Conservation (phyloP, 2,113 vertebrate genomes). For the Mobula birostris region DNA sequence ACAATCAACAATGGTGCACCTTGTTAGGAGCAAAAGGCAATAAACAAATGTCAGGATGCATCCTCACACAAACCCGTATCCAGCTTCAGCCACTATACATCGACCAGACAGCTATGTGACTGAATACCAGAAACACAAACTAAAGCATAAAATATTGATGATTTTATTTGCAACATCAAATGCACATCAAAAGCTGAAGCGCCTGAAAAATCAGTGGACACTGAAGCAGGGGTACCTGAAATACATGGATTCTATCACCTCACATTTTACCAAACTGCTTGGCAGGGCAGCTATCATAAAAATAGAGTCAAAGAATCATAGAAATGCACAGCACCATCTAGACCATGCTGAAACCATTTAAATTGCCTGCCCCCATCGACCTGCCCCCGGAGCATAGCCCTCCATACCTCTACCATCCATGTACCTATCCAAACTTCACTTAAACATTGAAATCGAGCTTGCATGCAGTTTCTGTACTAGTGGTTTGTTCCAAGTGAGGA, state of each 20-base stretch:
- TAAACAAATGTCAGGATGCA: background rate
- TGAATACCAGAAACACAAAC: background rate
- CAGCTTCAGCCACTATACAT: background rate
- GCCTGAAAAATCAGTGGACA: background rate
- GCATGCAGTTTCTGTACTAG: too few relatives aligned
- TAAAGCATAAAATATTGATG: background rate
- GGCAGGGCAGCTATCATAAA: too few relatives aligned
- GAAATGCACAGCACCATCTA: too few relatives aligned
- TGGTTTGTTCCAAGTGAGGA: too few relatives aligned
- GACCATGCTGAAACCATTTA: too few relatives aligned
- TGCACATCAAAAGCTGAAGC: background rate
- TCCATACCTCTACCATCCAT: too few relatives aligned
- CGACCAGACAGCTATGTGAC: background rate
- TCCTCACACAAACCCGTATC: background rate
- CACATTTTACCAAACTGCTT: too few relatives aligned
- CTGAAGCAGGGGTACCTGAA: background rate
- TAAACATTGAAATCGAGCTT: too few relatives aligned
- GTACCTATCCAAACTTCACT: too few relatives aligned
- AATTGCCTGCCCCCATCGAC: too few relatives aligned
- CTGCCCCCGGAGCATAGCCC: too few relatives aligned
- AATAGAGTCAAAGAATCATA: too few relatives aligned
- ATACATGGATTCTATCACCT: background rate
- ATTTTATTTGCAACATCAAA: background rate
- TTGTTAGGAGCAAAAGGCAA: background rate
- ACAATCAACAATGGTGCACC: background rate